Conservation (phyloP, 1,140 invertebrate species). For the Orussus abietinus region DNA sequence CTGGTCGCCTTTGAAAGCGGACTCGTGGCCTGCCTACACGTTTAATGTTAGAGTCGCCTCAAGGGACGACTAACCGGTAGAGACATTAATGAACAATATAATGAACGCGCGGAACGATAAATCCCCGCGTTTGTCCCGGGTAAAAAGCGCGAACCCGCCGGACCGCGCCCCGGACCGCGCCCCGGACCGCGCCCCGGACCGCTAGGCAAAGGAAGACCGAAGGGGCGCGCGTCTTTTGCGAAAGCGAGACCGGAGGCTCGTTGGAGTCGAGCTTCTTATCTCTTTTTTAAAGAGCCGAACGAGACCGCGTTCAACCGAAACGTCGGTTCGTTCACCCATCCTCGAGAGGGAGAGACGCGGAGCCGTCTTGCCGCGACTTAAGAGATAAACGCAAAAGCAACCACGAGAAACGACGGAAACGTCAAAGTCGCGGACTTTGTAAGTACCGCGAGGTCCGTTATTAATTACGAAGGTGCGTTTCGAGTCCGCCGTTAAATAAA, state of each 20-base stretch:
- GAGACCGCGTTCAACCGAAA: background rate
- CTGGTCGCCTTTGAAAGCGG: background rate
- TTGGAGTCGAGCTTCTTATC: no score
- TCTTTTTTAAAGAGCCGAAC: background rate
- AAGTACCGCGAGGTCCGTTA: background rate
- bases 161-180: no score
- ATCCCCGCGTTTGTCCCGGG: constrained; percentile 1
- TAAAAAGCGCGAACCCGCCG: no score
- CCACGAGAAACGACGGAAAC: background rate
- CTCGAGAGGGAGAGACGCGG: background rate
- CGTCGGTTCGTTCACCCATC: background rate
- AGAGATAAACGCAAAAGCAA: background rate
- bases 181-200: no score
- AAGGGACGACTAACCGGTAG: background rate
- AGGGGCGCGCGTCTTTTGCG: no score
- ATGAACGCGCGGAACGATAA: constrained; percentile 8
- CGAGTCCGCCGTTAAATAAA: background rate
- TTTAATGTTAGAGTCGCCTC: background rate
- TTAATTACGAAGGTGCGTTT: background rate
- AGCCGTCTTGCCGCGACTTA: background rate
- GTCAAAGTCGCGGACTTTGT: background rate
- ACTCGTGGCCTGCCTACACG: background rate
- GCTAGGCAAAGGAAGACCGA: no score
- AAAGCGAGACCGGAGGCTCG: no score
- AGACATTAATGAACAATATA: constrained; percentile 18